Evolutionary conservation across 2,113 vertebrate species (phyloP), one percentile per base, ranked within the genome.

Genomic region (Megaceryle torquata): DNA sequence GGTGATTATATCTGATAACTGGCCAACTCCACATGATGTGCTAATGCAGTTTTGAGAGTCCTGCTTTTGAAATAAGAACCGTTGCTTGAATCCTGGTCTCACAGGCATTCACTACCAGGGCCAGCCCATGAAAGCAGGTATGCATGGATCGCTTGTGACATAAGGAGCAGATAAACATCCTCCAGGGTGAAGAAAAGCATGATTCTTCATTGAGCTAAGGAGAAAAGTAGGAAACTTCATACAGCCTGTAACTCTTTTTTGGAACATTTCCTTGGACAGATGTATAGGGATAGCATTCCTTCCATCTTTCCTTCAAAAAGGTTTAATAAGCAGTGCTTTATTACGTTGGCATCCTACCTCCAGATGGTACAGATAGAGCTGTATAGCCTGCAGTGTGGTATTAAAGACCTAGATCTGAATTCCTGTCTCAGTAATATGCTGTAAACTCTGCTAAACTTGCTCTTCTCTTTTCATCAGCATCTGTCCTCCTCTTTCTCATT

Each of bases 291-390:
- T 64, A 93, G 26, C 57, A 92, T 88, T 91, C 76, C 28, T 96
- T 91, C 64, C 79, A 91, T 22, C 9, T 86, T n/a, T 70, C 11
- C 59, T 91, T 93, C 46, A 81, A 75, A 75, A 90, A 75, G 14
- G 11, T 88, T 89, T 86, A 80, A 82, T 91, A 91, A 93, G 60
- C 60, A 75, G 64, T 21, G 10, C 29, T 74, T 93, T 80, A 69
- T 83, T 94, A 80, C 16, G 21, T 46, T 97, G 95, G 88, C 86
- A 88, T 92, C 20, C n/a, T 74, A 90, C 39, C 14, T 79, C 35
- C 53, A 92, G 93, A 95, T 92, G 74, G 84, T 85, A 70, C 26
- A 92, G 93, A 92, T 92, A 93, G 51, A 31, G 25, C 35, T 75
- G 14, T 56, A 75, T 88, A 5, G 67, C 88, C 93, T 86, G 76